Conservation (phyloP, 2,113 vertebrate genomes). For the Heptranchias perlo region DNA sequence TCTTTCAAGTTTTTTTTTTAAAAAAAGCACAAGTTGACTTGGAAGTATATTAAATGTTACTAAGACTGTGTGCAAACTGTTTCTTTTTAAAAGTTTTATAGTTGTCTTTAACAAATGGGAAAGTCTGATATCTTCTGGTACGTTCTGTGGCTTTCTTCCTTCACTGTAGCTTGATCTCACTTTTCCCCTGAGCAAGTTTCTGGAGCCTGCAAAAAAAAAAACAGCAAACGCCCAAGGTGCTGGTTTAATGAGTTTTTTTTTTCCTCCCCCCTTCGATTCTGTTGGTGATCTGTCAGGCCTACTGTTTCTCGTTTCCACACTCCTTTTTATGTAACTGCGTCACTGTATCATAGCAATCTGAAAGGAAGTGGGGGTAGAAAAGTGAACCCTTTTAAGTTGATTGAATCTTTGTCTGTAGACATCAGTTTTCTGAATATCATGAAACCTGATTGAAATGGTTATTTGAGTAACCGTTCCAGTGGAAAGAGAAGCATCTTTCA, state of each 20-base stretch:
- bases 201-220: constrained; percentile 13
- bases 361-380: too few relatives aligned
- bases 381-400: neutral
- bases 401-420: neutral
- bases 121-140: constrained; percentile 17
- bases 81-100: neutral
- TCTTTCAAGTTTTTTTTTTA: neutral
- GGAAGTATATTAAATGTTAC: neutral
- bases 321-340: neutral
- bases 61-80: neutral
- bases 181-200: constrained; percentile 11
- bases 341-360: neutral
- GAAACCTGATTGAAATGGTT: neutral
- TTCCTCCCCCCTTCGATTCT: neutral
- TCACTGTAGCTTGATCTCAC: neutral
- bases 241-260: constrained; percentile 2
- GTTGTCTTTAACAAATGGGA: neutral
- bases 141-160: neutral
- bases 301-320: neutral
- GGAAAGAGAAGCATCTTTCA: neutral
- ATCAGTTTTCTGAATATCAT: neutral
- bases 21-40: neutral
- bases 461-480: neutral
- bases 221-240: constrained; percentile 24
- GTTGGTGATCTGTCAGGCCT: neutral